Percentiles rank a stretch among this genome's conserved stretches.
These are phyloP conservation scores for Scomber colias DNA, from an alignment of 2,113 vertebrate species.

Conservation along the genomic window DNA sequence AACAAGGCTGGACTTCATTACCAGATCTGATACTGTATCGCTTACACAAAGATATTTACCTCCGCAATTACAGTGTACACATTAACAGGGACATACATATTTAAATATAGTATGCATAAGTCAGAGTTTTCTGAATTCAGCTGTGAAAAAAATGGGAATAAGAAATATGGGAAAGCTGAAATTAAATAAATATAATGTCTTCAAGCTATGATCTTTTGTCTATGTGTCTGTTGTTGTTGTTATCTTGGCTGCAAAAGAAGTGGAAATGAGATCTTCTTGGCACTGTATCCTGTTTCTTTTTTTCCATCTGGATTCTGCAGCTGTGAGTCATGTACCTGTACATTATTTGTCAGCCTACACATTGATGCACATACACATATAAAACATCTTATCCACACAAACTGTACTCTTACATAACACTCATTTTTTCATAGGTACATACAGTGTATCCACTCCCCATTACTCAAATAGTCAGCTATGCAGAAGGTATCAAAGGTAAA, in stretches of 20 bases:
- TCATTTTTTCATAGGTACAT: constrained; percentile 7
- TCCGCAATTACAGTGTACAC: background rate
- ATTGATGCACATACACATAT: background rate
- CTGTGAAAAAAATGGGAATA: background rate
- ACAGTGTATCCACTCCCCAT: background rate
- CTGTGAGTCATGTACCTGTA: constrained; percentile 52
- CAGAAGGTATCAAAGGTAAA: background rate
- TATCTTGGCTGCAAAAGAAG: background rate
- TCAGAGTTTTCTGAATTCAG: background rate
- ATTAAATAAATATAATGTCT: background rate
- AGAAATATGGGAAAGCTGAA: background rate
- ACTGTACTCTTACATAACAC: constrained; percentile 12
- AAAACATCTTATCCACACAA: constrained; percentile 19
- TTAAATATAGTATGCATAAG: background rate
- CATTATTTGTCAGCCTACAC: constrained; percentile 36
- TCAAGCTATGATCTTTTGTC: background rate
- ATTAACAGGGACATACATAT: too few species aligned
- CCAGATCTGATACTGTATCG: background rate
- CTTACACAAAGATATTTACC: background rate
- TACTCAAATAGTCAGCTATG: background rate
- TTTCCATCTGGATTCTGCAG: constrained; percentile 11
- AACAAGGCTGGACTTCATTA: background rate
- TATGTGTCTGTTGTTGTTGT: background rate
- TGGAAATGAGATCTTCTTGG: constrained; percentile 2
- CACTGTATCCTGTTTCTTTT: background rate